A percentile compares a stretch with the other conserved stretches of the same genome.
Evolutionary conservation across 2,113 vertebrate species (phyloP).

Genomic region (Python bivittatus): DNA sequence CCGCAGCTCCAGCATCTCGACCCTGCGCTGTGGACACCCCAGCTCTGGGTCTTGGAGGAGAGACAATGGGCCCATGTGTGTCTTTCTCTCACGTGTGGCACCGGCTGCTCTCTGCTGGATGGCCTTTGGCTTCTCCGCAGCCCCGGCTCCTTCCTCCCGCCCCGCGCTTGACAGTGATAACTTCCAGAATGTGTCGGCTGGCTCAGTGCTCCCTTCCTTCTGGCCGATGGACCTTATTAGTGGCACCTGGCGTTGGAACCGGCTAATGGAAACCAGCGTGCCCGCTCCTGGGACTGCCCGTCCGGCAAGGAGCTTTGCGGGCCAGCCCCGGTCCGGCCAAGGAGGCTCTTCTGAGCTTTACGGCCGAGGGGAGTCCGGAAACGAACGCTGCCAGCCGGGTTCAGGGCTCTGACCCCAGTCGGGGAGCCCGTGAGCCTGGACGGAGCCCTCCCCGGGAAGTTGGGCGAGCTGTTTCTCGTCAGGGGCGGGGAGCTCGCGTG

Average conservation of each 20-base stretch:
- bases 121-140: neutral
- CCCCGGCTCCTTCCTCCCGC: neutral
- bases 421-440: slow-evolving; percentile 78
- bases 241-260: slow-evolving; percentile 83
- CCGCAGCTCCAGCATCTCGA: neutral
- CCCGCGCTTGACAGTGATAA: slow-evolving; percentile 65
- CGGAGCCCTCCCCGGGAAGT: slow-evolving; percentile 76
- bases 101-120: neutral
- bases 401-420: slow-evolving; percentile 76
- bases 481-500: slow-evolving; percentile 65
- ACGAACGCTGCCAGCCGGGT: slow-evolving; percentile 84
- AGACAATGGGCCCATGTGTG: neutral
- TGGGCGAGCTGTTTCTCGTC: slow-evolving; percentile 83
- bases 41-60: neutral
- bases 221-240: slow-evolving; percentile 86
- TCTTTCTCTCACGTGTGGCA: neutral
- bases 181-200: slow-evolving; percentile 78
- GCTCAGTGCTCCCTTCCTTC: slow-evolving; percentile 78
- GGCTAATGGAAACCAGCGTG: slow-evolving; percentile 83
- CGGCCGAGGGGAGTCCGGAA: slow-evolving; percentile 87
- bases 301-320: slow-evolving; percentile 67
- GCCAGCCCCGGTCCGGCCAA: slow-evolving; percentile 68
- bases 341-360: slow-evolving; percentile 91
- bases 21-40: neutral
- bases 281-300: slow-evolving; percentile 57